Base-by-base conservation (phyloP, 2,113 vertebrate genomes). In the Emydocephalus ijimae region DNA sequence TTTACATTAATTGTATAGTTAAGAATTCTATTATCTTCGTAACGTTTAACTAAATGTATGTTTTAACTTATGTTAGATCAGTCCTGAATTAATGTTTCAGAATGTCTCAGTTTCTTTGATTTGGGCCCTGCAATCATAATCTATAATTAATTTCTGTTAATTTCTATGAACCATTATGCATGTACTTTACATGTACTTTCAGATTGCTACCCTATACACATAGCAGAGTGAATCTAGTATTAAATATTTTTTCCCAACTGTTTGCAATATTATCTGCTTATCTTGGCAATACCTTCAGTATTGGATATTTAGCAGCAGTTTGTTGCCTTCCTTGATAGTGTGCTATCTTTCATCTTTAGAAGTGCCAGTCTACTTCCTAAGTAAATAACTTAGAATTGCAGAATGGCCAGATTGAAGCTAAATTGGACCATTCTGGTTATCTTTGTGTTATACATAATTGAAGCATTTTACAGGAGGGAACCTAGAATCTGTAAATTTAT, bases 41-140 rank as follows among this genome's bases (percentile, higher is more conserved):
- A 91, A 92, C 94, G 86, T 88, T 89, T 95, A 34, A 21, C 8
- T n/a, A 94, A 90, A 91, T 56, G 94, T 88, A 55, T 92, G 93
- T 85, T 93, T 91, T 81, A 23, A 10, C 9, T 59, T 39, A 59
- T 81, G 5, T 0, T 52, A 87, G 4, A 29, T 90, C 57, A 45
- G 61, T 48, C 85, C 1, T 54, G 64, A 9, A 11, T 91, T 64
- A 48, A 56, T 87, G 43, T 52, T 93, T 56, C 48, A 91, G 54
- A 92, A 85, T n/a, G 26, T 74, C 39, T 88, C 9, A 8, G 3
- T 29, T 10, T 45, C 88, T 48, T 48, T 56, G 64, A 57, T 26
- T 81, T 57, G 39, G 52, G 5, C 52, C 55, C 9, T 61, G 24
- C 50, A n/a, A 3, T 45, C 43, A 43, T 57, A 89, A 89, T 23